Evolutionary conservation across 2,797 vertebrate species (phyloP).

Genomic region (Trachurus trachurus): DNA sequence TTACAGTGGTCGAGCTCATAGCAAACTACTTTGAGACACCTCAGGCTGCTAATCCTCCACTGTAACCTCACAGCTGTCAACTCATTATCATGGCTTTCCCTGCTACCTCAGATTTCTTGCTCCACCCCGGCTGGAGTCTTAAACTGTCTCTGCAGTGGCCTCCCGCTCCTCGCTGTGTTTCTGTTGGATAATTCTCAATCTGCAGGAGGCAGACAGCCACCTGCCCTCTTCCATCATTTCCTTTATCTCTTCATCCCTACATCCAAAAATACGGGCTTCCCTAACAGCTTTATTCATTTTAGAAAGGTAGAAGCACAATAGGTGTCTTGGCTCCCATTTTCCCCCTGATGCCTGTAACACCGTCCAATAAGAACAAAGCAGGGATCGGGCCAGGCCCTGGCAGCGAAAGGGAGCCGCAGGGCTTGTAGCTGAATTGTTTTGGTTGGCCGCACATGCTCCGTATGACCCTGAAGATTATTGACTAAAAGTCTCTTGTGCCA

Average conservation of each 20-base stretch:
- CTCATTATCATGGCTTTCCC: conserved; percentile 21
- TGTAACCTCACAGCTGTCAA: conserved; percentile 8
- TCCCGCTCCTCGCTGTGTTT: conserved; percentile 55
- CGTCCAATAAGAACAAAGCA: conserved; percentile 62
- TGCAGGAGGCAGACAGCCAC: conserved; percentile 52
- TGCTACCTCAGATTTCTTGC: conserved; percentile 13
- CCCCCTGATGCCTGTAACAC: conserved; percentile 35
- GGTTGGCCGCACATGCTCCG: conserved; percentile 68
- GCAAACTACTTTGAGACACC: neutral
- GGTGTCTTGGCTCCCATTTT: conserved; percentile 60
- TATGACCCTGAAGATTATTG: conserved; percentile 73
- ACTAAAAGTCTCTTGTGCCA: conserved; percentile 59
- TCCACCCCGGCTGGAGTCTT: conserved; percentile 56
- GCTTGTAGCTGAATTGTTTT: conserved; percentile 68
- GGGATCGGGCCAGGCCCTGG: conserved; percentile 40
- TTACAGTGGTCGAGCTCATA: neutral
- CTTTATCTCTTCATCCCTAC: conserved; percentile 44
- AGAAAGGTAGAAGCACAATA: conserved; percentile 45
- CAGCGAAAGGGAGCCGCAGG: conserved; percentile 49
- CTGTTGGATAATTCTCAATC: conserved; percentile 73
- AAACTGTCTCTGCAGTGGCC: conserved; percentile 33
- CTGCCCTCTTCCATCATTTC: conserved; percentile 47
- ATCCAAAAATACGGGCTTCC: conserved; percentile 42
- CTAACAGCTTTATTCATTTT: conserved; percentile 59
- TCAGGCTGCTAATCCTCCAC: conserved; percentile 2